Evolutionary conservation across 1,140 invertebrate species (phyloP), one percentile per base, ranked within the genome.

Genomic region (Archivesica marissinica): DNA sequence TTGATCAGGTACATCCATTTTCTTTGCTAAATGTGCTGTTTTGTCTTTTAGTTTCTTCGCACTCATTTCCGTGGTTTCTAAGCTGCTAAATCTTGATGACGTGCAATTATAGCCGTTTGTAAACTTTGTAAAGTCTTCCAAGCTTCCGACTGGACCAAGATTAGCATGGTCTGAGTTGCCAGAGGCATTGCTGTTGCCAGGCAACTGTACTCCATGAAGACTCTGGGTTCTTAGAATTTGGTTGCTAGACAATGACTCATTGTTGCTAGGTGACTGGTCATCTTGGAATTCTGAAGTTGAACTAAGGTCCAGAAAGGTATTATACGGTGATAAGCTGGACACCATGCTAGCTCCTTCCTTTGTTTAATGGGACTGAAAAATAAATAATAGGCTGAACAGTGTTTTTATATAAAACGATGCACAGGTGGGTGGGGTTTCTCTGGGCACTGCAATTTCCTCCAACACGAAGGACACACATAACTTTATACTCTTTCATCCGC

Each of bases 91-190:
- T 41, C 23, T 17, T 52, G 72, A 86, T n/a, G 75, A 82, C 2
- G 72, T 72, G 52, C 56, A 68, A n/a, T 44, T 25, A 35, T 87
- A 74, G 9, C 78, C 74, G 72, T 82, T 80, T 44, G 68, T 86
- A 72, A 86, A 86, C 28, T 64, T 54, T 9, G 72, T 59, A 35
- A 87, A 87, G 64, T 87, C 83, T 38, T 85, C 81, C 47, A 87
- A 70, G 54, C 76, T 87, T 54, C 86, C 83, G 13, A 78, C 50
- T 0, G 39, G 75, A 47, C 56, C 70, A 0, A 76, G 33, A 76
- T 77, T 68, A 59, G 35, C 68, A 50, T 83, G 75, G 68, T 83
- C 80, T 56, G 20, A 23, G 52, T 4, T 9, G 28, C 66, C 68
- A 54, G 68, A 72, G 2, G 39, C 68, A 56, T 83, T 83, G 41